Evolutionary conservation across 2,888 invertebrate genomes (phyloP), one percentile per base, ranked within the genome.

Genomic region (Acanthopleura granulata): DNA sequence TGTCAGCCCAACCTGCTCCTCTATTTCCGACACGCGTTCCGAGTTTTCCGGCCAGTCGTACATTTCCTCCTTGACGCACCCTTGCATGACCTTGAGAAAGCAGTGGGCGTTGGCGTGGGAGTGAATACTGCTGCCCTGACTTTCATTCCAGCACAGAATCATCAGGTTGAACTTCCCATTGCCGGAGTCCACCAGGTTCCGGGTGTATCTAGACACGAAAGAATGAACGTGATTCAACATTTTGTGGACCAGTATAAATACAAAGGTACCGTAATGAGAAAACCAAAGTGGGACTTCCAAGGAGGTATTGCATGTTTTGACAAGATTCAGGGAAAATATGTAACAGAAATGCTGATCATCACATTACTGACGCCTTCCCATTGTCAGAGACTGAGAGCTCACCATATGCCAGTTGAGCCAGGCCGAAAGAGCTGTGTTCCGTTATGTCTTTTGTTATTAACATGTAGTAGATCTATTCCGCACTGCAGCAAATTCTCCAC

Each of bases 131-230:
- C 98, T 97, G 0, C 95, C 96, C 81, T 97, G 97, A 0, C 96
- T 96, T 89, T 97, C 96, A 27, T 97, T 96, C 99, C 99, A 99
- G 91, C 99, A 99, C n/a, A 99, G 91, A 49, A 97, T 93, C 95
- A 99, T 97, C 81, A 99, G 92, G 91, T 99, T 99, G 91, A 97
- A 99, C 89, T 96, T 97, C 0, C 97, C 98, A 89, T 99, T 99
- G 6, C 99, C 99, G 77, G 93, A 94, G 87, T 99, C 97, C 0
- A 99, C 97, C 84, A 99, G 92, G 91, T 99, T 99, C 50, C 99
- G 92, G 0, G 99, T 99, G 89, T 99, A 99, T 88, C 96, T 97
- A n/a, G n/a, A n/a, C n/a, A n/a, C n/a, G 83, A 9, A 78, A 72
- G 62, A 51, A 61, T 40, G 40, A n/a, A n/a, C n/a, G n/a, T n/a